A percentile compares a stretch with the other conserved stretches of the same genome.
Conservation (phyloP, 2,797 vertebrate species). For the Ctenopoma kingsleyae region DNA sequence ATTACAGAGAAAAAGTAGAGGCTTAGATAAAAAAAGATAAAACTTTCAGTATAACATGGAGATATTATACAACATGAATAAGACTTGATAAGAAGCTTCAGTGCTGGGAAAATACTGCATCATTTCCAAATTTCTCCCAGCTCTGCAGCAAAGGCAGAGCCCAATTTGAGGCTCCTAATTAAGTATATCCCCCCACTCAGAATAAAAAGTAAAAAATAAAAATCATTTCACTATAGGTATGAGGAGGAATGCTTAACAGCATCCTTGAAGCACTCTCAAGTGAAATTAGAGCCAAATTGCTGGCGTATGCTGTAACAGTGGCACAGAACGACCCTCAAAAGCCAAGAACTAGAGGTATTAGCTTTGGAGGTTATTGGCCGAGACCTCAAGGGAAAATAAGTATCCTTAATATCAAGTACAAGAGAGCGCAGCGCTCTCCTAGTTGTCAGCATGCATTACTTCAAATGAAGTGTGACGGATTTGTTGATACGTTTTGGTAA, state of each 20-base stretch:
- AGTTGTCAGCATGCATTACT: conserved; percentile 59
- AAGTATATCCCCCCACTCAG: conserved; percentile 44
- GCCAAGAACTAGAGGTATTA: conserved; percentile 61
- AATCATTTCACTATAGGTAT: conserved; percentile 34
- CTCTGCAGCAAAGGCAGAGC: conserved; percentile 32
- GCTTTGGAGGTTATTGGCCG: conserved; percentile 70
- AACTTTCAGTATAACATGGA: conserved; percentile 16
- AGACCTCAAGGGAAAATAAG: conserved; percentile 33
- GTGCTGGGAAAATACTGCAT: conserved; percentile 7
- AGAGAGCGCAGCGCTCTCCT: conserved; percentile 15
- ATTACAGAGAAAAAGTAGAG: conserved; percentile 1
- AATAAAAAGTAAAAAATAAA: conserved; percentile 36
- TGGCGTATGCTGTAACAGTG: conserved; percentile 47
- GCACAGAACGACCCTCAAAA: conserved; percentile 61
- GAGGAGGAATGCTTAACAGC: conserved; percentile 60
- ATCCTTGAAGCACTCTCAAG: conserved; percentile 66
- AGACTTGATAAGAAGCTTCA: conserved; percentile 3
- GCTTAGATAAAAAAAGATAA: conserved; percentile 16
- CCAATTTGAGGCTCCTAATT: conserved; percentile 43
- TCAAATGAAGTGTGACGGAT: conserved; percentile 59
- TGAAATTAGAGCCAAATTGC: conserved; percentile 71
- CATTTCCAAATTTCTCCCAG: conserved; percentile 48
- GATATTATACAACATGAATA: conserved; percentile 23
- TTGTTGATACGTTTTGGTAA: conserved; percentile 46
- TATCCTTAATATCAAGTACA: conserved; percentile 63